Evolutionary conservation across 1,140 invertebrate genomes (phyloP).

Genomic region (Dinothrombium tinctorium): DNA sequence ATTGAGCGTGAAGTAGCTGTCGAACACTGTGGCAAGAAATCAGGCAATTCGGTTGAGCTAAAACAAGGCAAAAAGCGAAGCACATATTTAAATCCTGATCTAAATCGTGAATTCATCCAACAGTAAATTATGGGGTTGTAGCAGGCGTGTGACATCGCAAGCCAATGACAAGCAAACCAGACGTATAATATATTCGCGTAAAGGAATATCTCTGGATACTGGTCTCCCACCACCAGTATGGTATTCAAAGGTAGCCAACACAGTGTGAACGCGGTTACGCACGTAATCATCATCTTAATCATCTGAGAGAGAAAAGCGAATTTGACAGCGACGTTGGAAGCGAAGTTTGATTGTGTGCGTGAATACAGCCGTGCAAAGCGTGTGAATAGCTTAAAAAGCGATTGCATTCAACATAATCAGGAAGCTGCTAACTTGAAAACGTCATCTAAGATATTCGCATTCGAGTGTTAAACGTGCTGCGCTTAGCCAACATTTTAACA

Average conservation of each 20-base stretch:
- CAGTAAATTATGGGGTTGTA: constrained; percentile 85
- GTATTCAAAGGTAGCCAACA: constrained; percentile 26
- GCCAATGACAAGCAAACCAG: constrained; percentile 52
- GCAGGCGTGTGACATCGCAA: constrained; percentile 71
- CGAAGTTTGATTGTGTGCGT: too few species aligned
- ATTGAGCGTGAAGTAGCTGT: too few species aligned
- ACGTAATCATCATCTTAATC: constrained; percentile 29
- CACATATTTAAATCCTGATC: constrained; percentile 24
- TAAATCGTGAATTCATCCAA: constrained; percentile 63
- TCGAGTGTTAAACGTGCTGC: too few species aligned
- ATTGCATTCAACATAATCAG: too few species aligned
- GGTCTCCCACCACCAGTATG: constrained; percentile 17
- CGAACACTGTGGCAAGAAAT: too few species aligned
- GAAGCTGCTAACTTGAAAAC: too few species aligned
- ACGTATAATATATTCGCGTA: constrained; percentile 31
- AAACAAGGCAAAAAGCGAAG: constrained; percentile 13
- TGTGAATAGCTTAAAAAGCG: too few species aligned
- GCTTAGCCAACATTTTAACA: too few species aligned
- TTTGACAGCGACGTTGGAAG: too few species aligned
- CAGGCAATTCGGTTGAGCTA: not conserved
- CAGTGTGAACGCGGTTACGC: constrained; percentile 24
- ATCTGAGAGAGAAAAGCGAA: constrained; percentile 32
- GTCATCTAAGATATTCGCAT: too few species aligned
- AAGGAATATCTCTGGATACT: constrained; percentile 12
- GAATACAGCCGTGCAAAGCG: too few species aligned